phyloP scores from a whole-genome alignment of 2,113 vertebrate genomes.

The Corapipo altera region DNA sequence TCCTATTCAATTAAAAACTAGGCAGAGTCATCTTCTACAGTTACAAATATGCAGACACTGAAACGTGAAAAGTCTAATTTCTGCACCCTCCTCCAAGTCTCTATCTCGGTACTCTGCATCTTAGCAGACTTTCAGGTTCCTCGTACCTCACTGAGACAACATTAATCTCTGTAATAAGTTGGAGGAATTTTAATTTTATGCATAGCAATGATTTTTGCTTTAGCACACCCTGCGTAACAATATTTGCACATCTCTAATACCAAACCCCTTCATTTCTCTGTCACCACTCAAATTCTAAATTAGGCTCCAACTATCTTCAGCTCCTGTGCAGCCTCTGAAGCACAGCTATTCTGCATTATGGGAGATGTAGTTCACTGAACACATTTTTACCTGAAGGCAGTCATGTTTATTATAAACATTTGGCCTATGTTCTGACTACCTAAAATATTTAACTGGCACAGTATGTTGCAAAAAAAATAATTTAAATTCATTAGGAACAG shows the following conservation, averaged over 20 bases:
- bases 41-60: neutral
- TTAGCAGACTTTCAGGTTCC: neutral
- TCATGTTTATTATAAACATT: conserved; percentile 66
- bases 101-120: neutral
- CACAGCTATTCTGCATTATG: conserved; percentile 56
- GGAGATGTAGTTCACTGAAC: conserved; percentile 59
- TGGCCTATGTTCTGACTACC: conserved; percentile 2
- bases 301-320: conserved; percentile 17
- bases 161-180: neutral
- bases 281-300: conserved; percentile 57
- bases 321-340: conserved; percentile 45
- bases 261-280: conserved; percentile 29
- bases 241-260: conserved; percentile 45
- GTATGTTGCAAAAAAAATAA: neutral
- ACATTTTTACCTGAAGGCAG: conserved; percentile 69
- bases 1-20: neutral
- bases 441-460: conserved; percentile 59
- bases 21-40: neutral
- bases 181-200: conserved; percentile 31
- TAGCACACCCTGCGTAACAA: neutral
- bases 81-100: neutral
- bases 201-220: conserved; percentile 3
- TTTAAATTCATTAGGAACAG: conserved; percentile 67
- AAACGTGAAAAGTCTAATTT: neutral
- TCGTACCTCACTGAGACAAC: neutral